Conservation (phyloP, 2,113 vertebrate species). For the Polyodon spathula region DNA sequence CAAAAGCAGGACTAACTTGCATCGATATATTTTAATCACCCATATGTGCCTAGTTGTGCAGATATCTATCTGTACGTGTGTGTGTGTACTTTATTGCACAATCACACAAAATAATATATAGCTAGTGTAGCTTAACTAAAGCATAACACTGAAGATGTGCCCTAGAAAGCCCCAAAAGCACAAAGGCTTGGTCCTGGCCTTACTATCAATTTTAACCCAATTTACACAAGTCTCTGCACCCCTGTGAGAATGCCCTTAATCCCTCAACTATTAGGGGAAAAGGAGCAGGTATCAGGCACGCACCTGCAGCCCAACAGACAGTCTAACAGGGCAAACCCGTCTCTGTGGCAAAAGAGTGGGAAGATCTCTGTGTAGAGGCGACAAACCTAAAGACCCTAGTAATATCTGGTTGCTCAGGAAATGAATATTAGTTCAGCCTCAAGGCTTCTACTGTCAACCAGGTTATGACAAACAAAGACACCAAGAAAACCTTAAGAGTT, state of each 20-base stretch:
- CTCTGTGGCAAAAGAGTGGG: conserved; percentile 45
- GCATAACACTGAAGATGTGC: conserved; percentile 32
- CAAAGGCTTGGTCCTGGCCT: conserved; percentile 35
- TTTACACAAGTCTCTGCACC: conserved; percentile 35
- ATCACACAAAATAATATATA: not conserved
- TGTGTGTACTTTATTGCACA: conserved; percentile 6
- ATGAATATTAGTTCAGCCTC: conserved; percentile 29
- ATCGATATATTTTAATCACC: too few relatives aligned
- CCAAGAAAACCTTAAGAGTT: conserved; percentile 15
- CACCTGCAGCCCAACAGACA: conserved; percentile 27
- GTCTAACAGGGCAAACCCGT: conserved; percentile 33
- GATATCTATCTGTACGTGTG: not conserved
- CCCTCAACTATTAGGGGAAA: not conserved
- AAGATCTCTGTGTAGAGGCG: conserved; percentile 34
- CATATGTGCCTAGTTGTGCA: too few relatives aligned
- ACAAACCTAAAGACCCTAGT: conserved; percentile 36
- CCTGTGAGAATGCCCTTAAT: conserved; percentile 32
- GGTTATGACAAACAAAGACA: not conserved
- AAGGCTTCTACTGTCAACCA: not conserved
- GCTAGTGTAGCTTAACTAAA: conserved; percentile 33
- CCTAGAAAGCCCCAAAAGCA: conserved; percentile 20
- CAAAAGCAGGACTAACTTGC: conserved; percentile 16
- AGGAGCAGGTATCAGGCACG: conserved; percentile 36
- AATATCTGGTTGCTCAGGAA: conserved; percentile 38
- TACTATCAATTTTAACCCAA: conserved; percentile 21